These are phyloP conservation scores for Tetranychus truncatus DNA, from an alignment of 2,888 invertebrate genomes.

Conservation along the genomic window DNA sequence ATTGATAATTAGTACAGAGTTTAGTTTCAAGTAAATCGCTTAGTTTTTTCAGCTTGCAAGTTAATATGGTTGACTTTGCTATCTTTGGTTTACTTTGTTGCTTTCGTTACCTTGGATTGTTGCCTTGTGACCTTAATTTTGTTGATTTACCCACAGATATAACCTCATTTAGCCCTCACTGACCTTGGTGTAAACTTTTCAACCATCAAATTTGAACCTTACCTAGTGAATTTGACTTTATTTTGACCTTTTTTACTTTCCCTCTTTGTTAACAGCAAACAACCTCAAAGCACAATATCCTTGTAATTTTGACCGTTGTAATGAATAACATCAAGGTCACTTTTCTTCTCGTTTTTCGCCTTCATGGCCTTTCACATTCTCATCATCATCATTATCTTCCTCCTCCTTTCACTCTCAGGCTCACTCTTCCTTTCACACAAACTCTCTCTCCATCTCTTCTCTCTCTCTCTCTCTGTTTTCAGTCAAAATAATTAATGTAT, in stretches of 20 bases:
- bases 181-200: neutral
- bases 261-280: neutral
- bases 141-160: neutral
- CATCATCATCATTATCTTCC: neutral
- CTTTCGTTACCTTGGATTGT: neutral
- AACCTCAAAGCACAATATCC: neutral
- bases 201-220: neutral
- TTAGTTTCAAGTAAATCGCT: no score
- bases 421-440: neutral
- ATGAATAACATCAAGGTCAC: neutral
- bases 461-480: slow-evolving; percentile 1
- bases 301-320: neutral
- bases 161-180: neutral
- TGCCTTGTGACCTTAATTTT: neutral
- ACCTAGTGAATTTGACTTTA: neutral
- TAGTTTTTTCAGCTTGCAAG: no score
- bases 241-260: neutral
- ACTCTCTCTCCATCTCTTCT: slow-evolving; percentile 1
- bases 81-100: neutral
- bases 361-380: neutral
- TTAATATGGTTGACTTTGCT: neutral
- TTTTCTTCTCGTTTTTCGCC: slow-evolving; percentile 7
- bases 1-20: no score
- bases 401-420: neutral
- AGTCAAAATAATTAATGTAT: neutral